These are phyloP conservation scores for Sparidentex hasta DNA, from an alignment of 2,797 vertebrate genomes.

Conservation along the genomic window DNA sequence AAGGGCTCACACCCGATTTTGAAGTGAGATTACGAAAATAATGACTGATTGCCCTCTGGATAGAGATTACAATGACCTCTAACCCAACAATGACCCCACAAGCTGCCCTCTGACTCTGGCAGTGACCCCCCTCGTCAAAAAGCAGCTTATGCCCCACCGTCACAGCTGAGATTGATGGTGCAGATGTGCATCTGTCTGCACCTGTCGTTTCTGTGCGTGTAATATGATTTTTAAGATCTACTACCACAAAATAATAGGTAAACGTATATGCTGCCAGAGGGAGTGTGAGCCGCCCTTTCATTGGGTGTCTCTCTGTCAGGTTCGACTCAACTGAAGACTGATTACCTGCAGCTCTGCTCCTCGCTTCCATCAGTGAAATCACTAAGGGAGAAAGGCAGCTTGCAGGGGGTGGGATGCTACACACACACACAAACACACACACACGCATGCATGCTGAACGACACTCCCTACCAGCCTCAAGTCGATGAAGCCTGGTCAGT, in stretches of 20 bases:
- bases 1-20: background rate
- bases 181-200: conserved; percentile 25
- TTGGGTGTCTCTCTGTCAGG: conserved; percentile 39
- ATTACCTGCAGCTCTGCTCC: conserved; percentile 42
- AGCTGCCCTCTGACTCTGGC: conserved; percentile 60
- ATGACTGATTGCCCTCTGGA: conserved; percentile 40
- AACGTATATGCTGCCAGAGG: background rate
- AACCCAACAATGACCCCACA: conserved; percentile 54
- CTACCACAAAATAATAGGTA: conserved; percentile 13
- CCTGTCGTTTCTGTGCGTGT: conserved; percentile 7
- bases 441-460: conserved; percentile 11
- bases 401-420: conserved; percentile 25
- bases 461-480: conserved; percentile 22
- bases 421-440: conserved; percentile 21
- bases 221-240: conserved; percentile 26
- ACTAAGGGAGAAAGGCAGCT: conserved; percentile 23
- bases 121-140: conserved; percentile 55
- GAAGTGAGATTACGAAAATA: conserved; percentile 47
- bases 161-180: conserved; percentile 36
- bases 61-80: conserved; percentile 61
- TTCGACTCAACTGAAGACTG: conserved; percentile 46
- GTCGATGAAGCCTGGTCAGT: conserved; percentile 49
- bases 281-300: conserved; percentile 28
- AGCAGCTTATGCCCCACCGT: conserved; percentile 13
- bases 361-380: conserved; percentile 59